Evolutionary conservation across 2,113 vertebrate species (phyloP).

Genomic region (Engystomops pustulosus): DNA sequence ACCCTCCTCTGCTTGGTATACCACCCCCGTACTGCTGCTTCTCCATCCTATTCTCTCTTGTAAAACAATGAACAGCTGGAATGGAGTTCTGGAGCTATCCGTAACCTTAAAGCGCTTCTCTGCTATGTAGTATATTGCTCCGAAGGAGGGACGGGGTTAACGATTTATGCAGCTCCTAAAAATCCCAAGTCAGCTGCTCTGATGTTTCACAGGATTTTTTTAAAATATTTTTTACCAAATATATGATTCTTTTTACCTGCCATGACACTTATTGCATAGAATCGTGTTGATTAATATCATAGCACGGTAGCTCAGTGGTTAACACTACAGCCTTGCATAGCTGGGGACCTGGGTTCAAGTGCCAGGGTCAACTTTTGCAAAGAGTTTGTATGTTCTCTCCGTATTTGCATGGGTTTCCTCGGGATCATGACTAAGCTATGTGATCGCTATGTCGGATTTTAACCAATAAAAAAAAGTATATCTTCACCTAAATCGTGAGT

Average conservation of each 20-base stretch:
- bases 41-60: slow-evolving; percentile 25
- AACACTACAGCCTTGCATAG: too few species aligned
- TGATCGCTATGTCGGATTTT: too few species aligned
- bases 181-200: slow-evolving; percentile 37
- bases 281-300: background rate
- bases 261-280: background rate
- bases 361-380: too few species aligned
- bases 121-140: slow-evolving; percentile 37
- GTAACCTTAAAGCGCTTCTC: slow-evolving; percentile 64
- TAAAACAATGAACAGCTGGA: slow-evolving; percentile 71
- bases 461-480: too few species aligned
- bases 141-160: slow-evolving; percentile 50
- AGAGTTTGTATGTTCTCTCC: too few species aligned
- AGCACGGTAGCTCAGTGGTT: too few species aligned
- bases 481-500: too few species aligned
- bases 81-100: slow-evolving; percentile 74
- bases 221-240: background rate
- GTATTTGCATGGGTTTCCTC: too few species aligned
- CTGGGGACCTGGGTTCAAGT: too few species aligned
- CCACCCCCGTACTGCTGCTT: slow-evolving; percentile 38
- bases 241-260: background rate
- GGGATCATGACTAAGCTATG: too few species aligned
- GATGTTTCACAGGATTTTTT: slow-evolving; percentile 8
- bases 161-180: slow-evolving; percentile 53
- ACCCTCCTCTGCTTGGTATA: slow-evolving; percentile 41